Evolutionary conservation across 2,113 vertebrate genomes (phyloP).

Genomic region (Megaceryle maxima): DNA sequence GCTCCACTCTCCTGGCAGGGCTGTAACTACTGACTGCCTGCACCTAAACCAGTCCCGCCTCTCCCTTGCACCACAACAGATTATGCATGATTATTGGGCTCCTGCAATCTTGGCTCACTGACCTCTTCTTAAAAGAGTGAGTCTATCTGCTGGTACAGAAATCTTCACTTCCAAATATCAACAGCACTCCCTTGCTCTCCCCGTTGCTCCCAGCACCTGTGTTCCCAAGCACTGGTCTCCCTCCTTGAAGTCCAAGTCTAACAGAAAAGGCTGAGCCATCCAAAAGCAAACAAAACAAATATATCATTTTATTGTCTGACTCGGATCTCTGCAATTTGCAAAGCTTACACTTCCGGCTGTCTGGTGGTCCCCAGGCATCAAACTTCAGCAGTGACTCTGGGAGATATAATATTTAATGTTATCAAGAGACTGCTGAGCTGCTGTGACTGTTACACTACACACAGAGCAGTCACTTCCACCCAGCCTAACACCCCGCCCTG

Average conservation of each 20-base stretch:
- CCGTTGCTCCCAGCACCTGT: neutral
- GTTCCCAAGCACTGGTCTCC: neutral
- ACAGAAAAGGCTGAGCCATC: neutral
- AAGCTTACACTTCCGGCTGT: neutral
- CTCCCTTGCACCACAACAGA: neutral
- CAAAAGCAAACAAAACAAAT: neutral
- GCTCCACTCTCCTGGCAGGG: neutral
- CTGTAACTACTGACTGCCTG: neutral
- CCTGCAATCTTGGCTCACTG: neutral
- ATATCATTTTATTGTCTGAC: neutral
- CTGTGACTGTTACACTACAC: neutral
- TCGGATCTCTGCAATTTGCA: neutral
- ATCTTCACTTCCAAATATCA: neutral
- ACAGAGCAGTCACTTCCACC: neutral
- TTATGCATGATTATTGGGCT: neutral
- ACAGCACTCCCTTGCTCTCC: neutral
- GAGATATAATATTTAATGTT: neutral
- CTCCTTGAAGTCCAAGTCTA: neutral
- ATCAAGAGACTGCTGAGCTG: slow-evolving; percentile 10
- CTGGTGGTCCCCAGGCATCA: neutral
- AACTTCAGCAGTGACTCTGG: neutral
- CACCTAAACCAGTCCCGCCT: neutral
- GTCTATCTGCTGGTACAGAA: neutral
- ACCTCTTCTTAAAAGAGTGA: neutral
- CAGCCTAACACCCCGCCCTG: neutral